Conservation (phyloP, 2,888 invertebrate genomes). For the Troglohyphantes excavatus region DNA sequence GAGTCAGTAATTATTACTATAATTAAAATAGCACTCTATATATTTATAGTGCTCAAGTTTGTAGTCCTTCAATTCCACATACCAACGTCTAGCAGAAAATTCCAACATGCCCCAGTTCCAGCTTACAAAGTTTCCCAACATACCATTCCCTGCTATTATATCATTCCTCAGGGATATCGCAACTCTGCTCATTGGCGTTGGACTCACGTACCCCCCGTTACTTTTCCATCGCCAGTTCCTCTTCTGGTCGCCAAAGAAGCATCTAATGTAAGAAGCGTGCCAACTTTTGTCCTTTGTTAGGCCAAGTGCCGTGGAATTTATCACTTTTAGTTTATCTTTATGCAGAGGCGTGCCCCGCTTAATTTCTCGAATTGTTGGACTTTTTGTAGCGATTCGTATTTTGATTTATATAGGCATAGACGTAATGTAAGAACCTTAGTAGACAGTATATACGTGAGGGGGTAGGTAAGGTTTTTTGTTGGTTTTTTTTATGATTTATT, state of each 20-base stretch:
- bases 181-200: background rate
- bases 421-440: background rate
- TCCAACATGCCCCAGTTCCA: no score
- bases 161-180: background rate
- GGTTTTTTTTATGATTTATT: background rate
- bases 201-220: background rate
- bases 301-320: constrained; percentile 7
- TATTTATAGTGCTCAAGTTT: no score
- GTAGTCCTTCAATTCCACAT: no score
- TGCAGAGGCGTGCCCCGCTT: background rate
- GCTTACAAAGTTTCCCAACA: background rate
- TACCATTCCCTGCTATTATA: background rate
- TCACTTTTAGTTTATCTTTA: background rate
- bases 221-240: background rate
- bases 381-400: constrained; percentile 8
- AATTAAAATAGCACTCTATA: no score
- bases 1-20: no score
- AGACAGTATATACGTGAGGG: constrained; percentile 14
- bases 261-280: constrained; percentile 11
- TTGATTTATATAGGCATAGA: constrained; percentile 19
- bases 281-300: constrained; percentile 10
- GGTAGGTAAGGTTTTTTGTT: background rate
- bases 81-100: no score
- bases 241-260: constrained; percentile 3
- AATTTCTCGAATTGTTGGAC: background rate